A percentile compares a stretch with the other conserved stretches of the same genome.
These are phyloP conservation scores for Ispidina lecontei DNA, from an alignment of 2,797 vertebrate genomes.

Conservation along the genomic window DNA sequence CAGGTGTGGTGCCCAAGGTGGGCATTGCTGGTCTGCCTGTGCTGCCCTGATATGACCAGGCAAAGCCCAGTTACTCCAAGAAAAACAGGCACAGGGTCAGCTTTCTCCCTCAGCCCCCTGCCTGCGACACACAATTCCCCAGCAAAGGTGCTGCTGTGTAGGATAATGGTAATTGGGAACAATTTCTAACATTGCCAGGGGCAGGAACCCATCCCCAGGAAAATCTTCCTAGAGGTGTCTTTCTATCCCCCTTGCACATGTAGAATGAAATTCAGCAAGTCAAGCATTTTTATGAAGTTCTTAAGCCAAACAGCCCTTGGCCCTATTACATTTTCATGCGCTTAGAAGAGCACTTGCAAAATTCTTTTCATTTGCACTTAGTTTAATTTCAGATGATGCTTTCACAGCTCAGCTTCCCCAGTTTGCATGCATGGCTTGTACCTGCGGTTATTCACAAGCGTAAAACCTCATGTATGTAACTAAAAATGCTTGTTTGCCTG, in stretches of 20 bases:
- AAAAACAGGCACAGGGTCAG: rapidly evolving
- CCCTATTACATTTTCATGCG: neutral
- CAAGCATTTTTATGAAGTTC: neutral
- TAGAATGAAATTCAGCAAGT: neutral
- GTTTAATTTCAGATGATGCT: constrained; percentile 33
- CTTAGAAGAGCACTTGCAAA: neutral
- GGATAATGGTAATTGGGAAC: neutral
- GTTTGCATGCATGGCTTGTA: neutral
- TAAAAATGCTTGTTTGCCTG: neutral
- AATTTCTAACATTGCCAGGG: neutral
- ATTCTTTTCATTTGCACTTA: neutral
- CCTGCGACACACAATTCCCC: rapidly evolving
- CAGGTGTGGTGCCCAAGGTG: neutral
- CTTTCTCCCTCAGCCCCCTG: neutral
- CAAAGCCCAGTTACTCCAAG: neutral
- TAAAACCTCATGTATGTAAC: neutral
- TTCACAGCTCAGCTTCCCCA: neutral
- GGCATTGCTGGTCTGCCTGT: rapidly evolving
- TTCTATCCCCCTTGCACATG: neutral
- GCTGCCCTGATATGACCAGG: rapidly evolving
- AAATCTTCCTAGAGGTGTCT: neutral
- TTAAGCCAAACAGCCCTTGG: constrained; percentile 19
- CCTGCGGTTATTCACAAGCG: neutral
- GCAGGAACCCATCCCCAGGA: neutral
- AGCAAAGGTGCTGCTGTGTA: neutral